Evolutionary conservation across 2,888 invertebrate species (phyloP).

Genomic region (Volucella inflata): DNA sequence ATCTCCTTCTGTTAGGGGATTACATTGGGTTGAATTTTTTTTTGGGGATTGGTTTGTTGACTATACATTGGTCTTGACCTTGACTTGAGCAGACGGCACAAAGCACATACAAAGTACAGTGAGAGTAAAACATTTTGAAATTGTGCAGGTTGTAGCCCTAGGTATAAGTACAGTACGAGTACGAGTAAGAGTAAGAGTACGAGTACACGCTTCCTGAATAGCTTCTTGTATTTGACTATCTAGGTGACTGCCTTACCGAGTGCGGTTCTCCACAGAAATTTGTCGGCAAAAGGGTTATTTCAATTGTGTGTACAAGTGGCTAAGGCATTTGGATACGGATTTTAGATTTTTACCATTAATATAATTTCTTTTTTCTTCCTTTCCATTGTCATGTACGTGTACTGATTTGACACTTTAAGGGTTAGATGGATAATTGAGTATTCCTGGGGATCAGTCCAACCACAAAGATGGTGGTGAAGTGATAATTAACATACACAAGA

Average conservation of each 20-base stretch:
- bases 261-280: conserved; percentile 64
- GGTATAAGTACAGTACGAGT: too few relatives aligned
- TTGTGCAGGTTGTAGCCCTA: conserved; percentile 60
- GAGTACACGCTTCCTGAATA: conserved; percentile 54
- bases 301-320: conserved; percentile 26
- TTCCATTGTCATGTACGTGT: conserved; percentile 5
- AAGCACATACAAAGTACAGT: conserved; percentile 39
- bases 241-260: conserved; percentile 60
- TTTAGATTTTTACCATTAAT: conserved; percentile 30
- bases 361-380: conserved; percentile 11
- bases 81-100: conserved; percentile 71
- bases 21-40: conserved; percentile 38
- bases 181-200: too few relatives aligned
- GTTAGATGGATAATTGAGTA: conserved; percentile 39
- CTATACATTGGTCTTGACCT: conserved; percentile 76
- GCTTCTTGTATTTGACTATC: conserved; percentile 46
- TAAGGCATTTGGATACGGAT: conserved; percentile 36
- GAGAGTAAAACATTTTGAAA: conserved; percentile 56
- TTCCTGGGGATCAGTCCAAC: conserved; percentile 1
- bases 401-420: conserved; percentile 14
- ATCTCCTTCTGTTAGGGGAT: conserved; percentile 74
- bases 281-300: conserved; percentile 44
- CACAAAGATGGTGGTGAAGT: neutral
- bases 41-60: conserved; percentile 73
- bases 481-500: too few relatives aligned